These are phyloP conservation scores for Drosophila niveifrons DNA, from an alignment of 2,888 invertebrate genomes.

Conservation along the genomic window DNA sequence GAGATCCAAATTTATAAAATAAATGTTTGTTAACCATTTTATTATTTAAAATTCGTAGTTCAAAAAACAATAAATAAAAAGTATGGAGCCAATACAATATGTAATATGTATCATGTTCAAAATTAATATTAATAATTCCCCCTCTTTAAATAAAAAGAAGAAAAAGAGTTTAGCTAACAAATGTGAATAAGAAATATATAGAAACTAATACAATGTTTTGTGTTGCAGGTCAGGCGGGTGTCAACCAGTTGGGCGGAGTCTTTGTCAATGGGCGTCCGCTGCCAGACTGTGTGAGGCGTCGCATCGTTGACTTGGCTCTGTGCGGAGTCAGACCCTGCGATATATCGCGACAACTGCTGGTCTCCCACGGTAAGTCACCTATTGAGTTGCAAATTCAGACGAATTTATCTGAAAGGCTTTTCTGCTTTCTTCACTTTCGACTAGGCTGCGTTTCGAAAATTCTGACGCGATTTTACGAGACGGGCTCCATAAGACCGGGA, in stretches of 20 bases:
- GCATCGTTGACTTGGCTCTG: slow-evolving; percentile 97
- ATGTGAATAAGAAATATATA: too few relatives aligned
- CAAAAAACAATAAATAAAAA: too few relatives aligned
- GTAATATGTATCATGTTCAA: too few relatives aligned
- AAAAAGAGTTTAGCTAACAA: too few relatives aligned
- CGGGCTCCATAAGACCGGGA: slow-evolving; percentile 97
- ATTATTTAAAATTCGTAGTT: too few relatives aligned
- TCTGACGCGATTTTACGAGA: slow-evolving; percentile 97
- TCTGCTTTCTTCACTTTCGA: slow-evolving; percentile 18
- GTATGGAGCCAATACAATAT: too few relatives aligned
- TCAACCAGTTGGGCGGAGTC: slow-evolving; percentile 98
- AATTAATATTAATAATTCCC: too few relatives aligned
- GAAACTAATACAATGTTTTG: background rate
- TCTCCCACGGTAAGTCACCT: slow-evolving; percentile 91
- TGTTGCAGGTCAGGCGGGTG: slow-evolving; percentile 95
- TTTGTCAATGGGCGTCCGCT: slow-evolving; percentile 99
- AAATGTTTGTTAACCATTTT: too few relatives aligned
- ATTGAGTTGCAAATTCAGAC: background rate
- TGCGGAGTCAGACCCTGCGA: slow-evolving; percentile 98
- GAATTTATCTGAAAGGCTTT: slow-evolving; percentile 8
- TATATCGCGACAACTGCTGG: slow-evolving; percentile 97
- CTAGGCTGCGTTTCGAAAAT: slow-evolving; percentile 98
- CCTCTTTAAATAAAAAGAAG: too few relatives aligned
- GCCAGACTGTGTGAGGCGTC: slow-evolving; percentile 96
- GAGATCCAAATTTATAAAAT: too few relatives aligned